Conservation (phyloP, 2,797 vertebrate species). For the Bovichtus variegatus region DNA sequence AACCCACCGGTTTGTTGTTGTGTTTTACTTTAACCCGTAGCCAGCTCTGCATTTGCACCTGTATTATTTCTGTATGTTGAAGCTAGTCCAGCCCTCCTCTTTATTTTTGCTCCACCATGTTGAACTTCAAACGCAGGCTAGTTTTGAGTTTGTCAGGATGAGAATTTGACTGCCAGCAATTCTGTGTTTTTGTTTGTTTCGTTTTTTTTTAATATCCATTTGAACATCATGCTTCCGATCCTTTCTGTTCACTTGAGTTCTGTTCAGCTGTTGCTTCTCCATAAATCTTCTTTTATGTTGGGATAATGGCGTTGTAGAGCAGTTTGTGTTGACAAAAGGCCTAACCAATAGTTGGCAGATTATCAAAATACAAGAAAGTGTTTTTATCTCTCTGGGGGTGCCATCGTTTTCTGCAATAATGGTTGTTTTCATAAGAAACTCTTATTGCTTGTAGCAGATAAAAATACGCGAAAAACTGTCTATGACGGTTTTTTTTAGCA, state of each 20-base stretch:
- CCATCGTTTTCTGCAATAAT: background rate
- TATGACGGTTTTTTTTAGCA: no score
- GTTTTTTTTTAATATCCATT: slow-evolving; percentile 33
- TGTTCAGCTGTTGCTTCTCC: slow-evolving; percentile 12
- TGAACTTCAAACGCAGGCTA: slow-evolving; percentile 20
- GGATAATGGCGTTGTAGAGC: background rate
- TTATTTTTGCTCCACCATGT: slow-evolving; percentile 19
- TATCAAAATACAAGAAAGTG: background rate
- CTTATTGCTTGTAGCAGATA: background rate
- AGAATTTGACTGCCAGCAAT: slow-evolving; percentile 30
- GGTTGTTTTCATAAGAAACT: background rate
- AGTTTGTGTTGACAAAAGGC: slow-evolving; percentile 1
- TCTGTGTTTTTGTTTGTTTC: slow-evolving; percentile 38
- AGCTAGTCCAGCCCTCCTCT: slow-evolving; percentile 45
- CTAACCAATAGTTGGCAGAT: background rate
- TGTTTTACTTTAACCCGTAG: slow-evolving; percentile 59
- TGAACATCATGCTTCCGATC: slow-evolving; percentile 30
- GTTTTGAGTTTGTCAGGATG: slow-evolving; percentile 36
- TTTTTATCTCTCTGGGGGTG: background rate
- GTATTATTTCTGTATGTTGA: slow-evolving; percentile 84
- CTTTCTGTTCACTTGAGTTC: slow-evolving; percentile 21
- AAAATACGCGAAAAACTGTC: no score
- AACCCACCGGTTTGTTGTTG: slow-evolving; percentile 75
- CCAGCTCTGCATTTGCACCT: slow-evolving; percentile 65
- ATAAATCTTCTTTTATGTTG: slow-evolving; percentile 14